These are phyloP conservation scores for Nomada flava DNA, from an alignment of 2,888 invertebrate species.

Conservation along the genomic window DNA sequence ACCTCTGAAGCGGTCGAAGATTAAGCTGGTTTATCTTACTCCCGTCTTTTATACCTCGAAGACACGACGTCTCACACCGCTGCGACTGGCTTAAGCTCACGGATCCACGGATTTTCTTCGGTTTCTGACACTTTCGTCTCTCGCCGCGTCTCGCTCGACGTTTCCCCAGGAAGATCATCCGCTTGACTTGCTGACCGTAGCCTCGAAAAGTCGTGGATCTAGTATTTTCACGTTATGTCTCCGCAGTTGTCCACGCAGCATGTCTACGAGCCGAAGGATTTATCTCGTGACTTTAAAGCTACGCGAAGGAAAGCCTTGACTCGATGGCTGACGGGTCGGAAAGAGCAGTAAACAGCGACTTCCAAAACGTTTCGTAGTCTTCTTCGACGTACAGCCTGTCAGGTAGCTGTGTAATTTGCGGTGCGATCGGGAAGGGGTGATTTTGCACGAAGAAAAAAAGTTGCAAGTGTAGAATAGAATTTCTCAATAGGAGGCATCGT, in stretches of 20 bases:
- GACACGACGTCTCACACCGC: conserved; percentile 10
- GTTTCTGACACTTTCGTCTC: conserved; percentile 25
- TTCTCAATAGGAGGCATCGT: too few species aligned
- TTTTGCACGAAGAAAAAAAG: too few species aligned
- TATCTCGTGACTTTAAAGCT: conserved; percentile 24
- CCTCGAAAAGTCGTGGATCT: background rate
- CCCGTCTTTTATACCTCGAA: conserved; percentile 27
- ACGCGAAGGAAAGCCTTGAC: conserved; percentile 16
- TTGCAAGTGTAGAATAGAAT: too few species aligned
- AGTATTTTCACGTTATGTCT: background rate
- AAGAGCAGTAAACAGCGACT: background rate
- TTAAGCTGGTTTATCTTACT: conserved; percentile 57
- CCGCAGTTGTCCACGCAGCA: background rate
- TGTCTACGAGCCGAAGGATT: conserved; percentile 1
- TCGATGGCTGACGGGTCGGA: conserved; percentile 4
- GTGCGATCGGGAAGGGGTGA: background rate
- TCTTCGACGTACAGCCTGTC: too few species aligned
- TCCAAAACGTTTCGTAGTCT: background rate
- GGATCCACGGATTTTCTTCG: conserved; percentile 43
- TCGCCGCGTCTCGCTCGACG: conserved; percentile 1
- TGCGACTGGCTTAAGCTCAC: conserved; percentile 39
- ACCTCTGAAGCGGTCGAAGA: conserved; percentile 41
- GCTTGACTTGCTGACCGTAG: conserved; percentile 52
- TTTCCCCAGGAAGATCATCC: conserved; percentile 49
- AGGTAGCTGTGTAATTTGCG: background rate